Conservation (phyloP, 2,113 vertebrate genomes). For the Mixornis gularis region DNA sequence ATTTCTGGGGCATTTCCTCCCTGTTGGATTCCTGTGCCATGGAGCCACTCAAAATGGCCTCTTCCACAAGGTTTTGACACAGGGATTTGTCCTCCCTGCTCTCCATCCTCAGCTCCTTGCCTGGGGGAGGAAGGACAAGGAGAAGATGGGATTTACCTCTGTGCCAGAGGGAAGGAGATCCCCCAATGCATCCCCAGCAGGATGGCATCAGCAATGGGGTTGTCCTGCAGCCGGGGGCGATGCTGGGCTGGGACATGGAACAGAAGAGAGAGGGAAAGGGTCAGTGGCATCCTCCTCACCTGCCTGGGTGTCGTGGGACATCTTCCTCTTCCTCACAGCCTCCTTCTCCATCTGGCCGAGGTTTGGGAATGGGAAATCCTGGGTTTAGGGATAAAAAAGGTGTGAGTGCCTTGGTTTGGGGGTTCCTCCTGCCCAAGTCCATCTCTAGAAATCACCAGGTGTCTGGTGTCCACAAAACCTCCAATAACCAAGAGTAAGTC, state of each 20-base stretch:
- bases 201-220: neutral
- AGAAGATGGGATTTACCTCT: neutral
- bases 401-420: neutral
- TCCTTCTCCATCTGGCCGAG: neutral
- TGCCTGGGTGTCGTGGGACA: neutral
- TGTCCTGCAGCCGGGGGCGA: neutral
- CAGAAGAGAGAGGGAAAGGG: neutral
- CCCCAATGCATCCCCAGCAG: neutral
- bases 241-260: neutral
- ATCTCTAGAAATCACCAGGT: neutral
- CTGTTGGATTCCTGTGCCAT: neutral
- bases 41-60: neutral
- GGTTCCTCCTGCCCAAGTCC: neutral
- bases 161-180: neutral
- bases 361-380: neutral
- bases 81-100: neutral
- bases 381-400: neutral
- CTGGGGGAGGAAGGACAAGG: neutral
- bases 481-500: neutral
- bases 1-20: neutral
- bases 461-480: neutral
- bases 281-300: neutral
- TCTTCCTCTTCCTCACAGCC: neutral
- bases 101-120: neutral
- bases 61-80: neutral